phyloP scores from a whole-genome alignment of 2,888 invertebrate genomes.

The Theodoxus fluviatilis region DNA sequence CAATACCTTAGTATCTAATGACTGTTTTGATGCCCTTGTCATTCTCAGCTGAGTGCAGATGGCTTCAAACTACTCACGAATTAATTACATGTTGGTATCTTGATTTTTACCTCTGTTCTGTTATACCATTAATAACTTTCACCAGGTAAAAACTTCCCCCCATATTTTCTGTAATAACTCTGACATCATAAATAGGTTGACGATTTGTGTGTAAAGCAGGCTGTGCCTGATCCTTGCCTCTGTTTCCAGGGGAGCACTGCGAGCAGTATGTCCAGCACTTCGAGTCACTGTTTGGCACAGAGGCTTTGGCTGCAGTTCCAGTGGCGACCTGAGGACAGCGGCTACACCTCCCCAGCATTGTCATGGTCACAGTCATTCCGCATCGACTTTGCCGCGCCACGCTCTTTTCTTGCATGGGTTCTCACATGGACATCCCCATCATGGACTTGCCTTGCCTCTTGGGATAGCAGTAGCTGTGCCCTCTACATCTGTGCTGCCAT shows the following conservation, averaged over 20 bases:
- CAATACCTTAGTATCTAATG: too few relatives aligned
- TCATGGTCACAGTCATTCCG: too few relatives aligned
- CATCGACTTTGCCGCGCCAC: background rate
- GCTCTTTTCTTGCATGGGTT: background rate
- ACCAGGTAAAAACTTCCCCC: background rate
- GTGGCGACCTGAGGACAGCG: constrained; percentile 4
- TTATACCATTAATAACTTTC: background rate
- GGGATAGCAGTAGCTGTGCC: too few relatives aligned
- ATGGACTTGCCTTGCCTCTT: background rate
- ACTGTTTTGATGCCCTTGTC: too few relatives aligned
- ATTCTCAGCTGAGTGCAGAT: too few relatives aligned
- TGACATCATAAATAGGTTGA: background rate
- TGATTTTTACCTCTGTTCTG: background rate
- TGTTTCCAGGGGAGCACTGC: constrained; percentile 70
- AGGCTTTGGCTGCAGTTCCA: constrained; percentile 44
- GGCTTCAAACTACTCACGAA: too few relatives aligned
- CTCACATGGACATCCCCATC: too few relatives aligned
- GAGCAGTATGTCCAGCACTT: constrained; percentile 75
- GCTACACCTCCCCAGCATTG: constrained; percentile 1
- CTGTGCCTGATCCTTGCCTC: background rate
- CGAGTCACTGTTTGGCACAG: constrained; percentile 66
- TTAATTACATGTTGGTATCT: background rate
- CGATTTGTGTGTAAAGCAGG: background rate
- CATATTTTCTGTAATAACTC: background rate
- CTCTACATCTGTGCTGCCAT: too few relatives aligned